Evolutionary conservation across 2,113 vertebrate genomes (phyloP).

Genomic region (Synodontis membranacea): DNA sequence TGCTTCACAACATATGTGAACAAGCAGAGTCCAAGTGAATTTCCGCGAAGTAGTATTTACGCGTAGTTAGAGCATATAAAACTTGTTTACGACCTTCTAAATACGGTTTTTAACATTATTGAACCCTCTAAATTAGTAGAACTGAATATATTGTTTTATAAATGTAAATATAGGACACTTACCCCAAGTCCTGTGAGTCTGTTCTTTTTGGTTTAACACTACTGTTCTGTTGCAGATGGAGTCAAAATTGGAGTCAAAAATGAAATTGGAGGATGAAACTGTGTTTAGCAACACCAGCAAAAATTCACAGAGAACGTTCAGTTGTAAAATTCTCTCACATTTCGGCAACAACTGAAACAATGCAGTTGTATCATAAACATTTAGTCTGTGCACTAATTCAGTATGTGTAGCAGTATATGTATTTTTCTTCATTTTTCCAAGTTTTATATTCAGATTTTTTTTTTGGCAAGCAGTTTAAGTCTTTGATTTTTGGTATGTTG

Average conservation of each 20-base stretch:
- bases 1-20: too few relatives aligned
- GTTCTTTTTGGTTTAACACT: neutral
- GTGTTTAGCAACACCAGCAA: neutral
- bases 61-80: too few relatives aligned
- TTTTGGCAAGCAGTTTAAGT: neutral
- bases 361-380: neutral
- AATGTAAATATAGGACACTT: too few relatives aligned
- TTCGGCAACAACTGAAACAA: neutral
- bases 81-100: too few relatives aligned
- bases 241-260: neutral
- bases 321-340: neutral
- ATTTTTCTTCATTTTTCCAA: neutral
- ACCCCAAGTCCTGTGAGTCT: conserved; percentile 42
- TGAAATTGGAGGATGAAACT: too few relatives aligned
- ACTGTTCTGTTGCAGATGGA: neutral
- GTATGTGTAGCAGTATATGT: neutral
- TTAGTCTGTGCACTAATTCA: neutral
- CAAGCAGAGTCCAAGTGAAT: too few relatives aligned
- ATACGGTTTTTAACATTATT: too few relatives aligned
- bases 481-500: conserved; percentile 12
- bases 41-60: too few relatives aligned
- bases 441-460: too few relatives aligned
- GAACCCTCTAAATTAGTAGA: too few relatives aligned
- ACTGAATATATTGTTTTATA: neutral
- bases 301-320: neutral